Conservation (phyloP, 1,140 invertebrate genomes). For the Ostrea denselamellosa region DNA sequence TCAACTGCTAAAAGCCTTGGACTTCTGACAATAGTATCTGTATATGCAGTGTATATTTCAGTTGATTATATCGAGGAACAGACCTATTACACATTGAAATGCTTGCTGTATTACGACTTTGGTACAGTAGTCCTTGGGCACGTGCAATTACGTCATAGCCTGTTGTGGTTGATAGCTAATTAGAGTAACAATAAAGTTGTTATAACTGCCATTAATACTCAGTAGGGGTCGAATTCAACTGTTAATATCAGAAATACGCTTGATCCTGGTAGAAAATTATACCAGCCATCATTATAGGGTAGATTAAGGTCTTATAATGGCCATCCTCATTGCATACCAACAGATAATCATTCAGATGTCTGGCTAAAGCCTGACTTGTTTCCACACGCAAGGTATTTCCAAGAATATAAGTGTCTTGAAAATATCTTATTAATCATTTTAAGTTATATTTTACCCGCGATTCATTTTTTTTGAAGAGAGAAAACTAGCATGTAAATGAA, state of each 20-base stretch:
- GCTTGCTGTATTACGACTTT: no score
- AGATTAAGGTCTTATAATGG: neutral
- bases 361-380: neutral
- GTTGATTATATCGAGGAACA: no score
- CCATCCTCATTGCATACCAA: neutral
- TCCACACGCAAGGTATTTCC: neutral
- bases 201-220: constrained; percentile 36
- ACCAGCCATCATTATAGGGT: neutral
- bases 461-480: no score
- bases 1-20: no score
- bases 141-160: neutral
- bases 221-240: constrained; percentile 12
- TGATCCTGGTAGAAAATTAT: constrained; percentile 15
- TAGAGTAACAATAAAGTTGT: constrained; percentile 34
- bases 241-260: constrained; percentile 8
- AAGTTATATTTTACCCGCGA: no score
- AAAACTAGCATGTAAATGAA: no score
- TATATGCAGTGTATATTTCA: no score
- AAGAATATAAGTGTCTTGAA: neutral
- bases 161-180: constrained; percentile 4
- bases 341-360: constrained; percentile 2
- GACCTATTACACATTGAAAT: no score
- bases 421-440: neutral
- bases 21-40: no score
- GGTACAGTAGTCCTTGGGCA: neutral